Evolutionary conservation across 1,140 invertebrate species (phyloP), one percentile per base, ranked within the genome.

Genomic region (Chrysomallon squamiferum): DNA sequence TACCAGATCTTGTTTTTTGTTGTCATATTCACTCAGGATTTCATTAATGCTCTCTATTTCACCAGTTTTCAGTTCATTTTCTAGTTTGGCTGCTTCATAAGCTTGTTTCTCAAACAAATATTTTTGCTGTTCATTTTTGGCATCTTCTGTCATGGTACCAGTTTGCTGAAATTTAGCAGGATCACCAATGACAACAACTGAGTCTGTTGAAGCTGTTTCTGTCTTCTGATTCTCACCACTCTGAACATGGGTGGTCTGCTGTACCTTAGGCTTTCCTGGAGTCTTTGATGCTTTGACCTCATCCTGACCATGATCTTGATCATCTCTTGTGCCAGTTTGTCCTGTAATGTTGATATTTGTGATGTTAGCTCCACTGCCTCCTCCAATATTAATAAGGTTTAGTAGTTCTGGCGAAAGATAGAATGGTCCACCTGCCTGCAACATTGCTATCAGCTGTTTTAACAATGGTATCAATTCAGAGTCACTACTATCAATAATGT

Each of bases 371-470:
- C 32, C 22, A 25, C 67, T 68, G 15, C 58, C 72, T 5, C 61
- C 66, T 43, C 72, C 78, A 30, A 64, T 54, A 25, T 73, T 71
- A 32, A 82, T 73, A 38, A 80, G 27, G 45, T 77, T 79, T 30
- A 82, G 62, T 11, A 82, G 65, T 49, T 82, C 80, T 57, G 75
- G 62, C 15, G 74, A 75, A 45, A 82, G 62, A 33, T 69, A 74
- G 70, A 84, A 84, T 13, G 79, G 79, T 30, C 77, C 78, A 15
- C 82, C 82, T 18, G 79, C 75, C 69, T 84, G 80, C 33, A 84
- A 60, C 74, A 84, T 69, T 0, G 78, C 76, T 33, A 84, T 82
- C 50, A 84, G 61, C 60, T 84, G 82, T 59, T 77, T 79, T 30
- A 84, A 63, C 27, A 84, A 62, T 9, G 82, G 82, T 38, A 84